Evolutionary conservation across 1,140 invertebrate genomes (phyloP), one percentile per base, ranked within the genome.

Genomic region (Bicyclus anynana): DNA sequence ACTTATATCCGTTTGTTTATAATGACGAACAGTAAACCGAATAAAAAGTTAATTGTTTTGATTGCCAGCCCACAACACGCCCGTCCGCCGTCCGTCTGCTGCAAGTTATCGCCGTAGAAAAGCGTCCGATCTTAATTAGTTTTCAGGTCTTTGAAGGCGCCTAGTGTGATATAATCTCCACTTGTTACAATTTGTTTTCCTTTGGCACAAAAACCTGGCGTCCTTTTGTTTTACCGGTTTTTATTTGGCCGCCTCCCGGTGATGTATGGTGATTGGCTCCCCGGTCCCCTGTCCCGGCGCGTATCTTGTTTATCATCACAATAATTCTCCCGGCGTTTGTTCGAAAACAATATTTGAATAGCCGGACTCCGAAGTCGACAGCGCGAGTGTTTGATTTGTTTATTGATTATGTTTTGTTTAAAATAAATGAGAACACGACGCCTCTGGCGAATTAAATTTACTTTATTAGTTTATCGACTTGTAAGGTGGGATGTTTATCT

Each of bases 1-100:
- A 56, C 57, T 63, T 70, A 72, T 56, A 77, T 80, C 73, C 68
- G 74, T 76, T 75, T 77, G 68, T 74, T 74, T 72, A 80, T 77
- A 78, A 75, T 69, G 57, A 70, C 62, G 72, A 68, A 70, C 68
- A 70, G 68, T 69, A 71, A 75, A 75, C 69, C 67, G 57, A 72
- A 79, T 81, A 84, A 87, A 84, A 84, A 84, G 77, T 87, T 85
- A 87, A 83, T 88, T 88, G 85, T 88, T 88, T 87, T 84, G 80
- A 82, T 82, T 77, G 83, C 74, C 79, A 77, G 77, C 80, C 84
- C 74, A 85, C 70, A 84, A 82, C 70, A 78, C 65, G 70, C 57
- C 29, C 51, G 42, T 53, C 50, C 51, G 62, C 57, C 73, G 76
- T 77, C 76, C 65, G 80, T 82, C 79, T 67, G 69, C 59, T 57